These are phyloP conservation scores for Pachycephus smyrnensis DNA, from an alignment of 2,888 invertebrate genomes.

Conservation along the genomic window DNA sequence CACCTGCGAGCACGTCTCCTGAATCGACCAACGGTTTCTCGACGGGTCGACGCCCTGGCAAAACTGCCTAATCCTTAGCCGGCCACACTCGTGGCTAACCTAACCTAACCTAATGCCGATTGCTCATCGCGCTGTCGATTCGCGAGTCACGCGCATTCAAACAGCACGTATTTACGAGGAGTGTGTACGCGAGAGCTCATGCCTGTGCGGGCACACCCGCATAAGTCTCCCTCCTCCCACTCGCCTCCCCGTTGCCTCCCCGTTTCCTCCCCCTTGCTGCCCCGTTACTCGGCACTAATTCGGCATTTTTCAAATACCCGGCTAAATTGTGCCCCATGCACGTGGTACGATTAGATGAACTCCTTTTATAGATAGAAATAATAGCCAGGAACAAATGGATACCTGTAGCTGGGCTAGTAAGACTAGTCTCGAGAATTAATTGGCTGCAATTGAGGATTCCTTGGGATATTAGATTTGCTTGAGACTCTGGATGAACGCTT, in stretches of 20 bases:
- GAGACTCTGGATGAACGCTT: neutral
- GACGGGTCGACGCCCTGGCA: slow-evolving; percentile 49
- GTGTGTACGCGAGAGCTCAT: neutral
- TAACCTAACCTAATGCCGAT: neutral
- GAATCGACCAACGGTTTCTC: slow-evolving; percentile 43
- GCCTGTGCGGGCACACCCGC: no score
- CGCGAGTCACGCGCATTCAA: no score
- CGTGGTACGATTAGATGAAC: neutral
- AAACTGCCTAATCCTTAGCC: slow-evolving; percentile 32
- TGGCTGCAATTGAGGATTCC: no score
- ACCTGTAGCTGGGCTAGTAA: neutral
- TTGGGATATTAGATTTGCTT: neutral
- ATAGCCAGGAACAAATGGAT: neutral
- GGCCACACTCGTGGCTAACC: neutral
- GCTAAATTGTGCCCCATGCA: neutral
- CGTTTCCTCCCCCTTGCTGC: no score
- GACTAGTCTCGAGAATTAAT: neutral
- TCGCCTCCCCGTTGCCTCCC: no score
- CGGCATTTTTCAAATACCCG: neutral
- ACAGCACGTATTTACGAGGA: no score
- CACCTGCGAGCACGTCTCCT: slow-evolving; percentile 37
- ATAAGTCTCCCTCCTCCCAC: no score
- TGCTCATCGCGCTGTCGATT: neutral
- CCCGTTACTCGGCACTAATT: neutral
- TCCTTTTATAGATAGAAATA: neutral